Percentiles rank a stretch among this genome's conserved stretches.
phyloP scores from a whole-genome alignment of 1,140 invertebrate genomes.

The Ditylenchus dipsaci region DNA sequence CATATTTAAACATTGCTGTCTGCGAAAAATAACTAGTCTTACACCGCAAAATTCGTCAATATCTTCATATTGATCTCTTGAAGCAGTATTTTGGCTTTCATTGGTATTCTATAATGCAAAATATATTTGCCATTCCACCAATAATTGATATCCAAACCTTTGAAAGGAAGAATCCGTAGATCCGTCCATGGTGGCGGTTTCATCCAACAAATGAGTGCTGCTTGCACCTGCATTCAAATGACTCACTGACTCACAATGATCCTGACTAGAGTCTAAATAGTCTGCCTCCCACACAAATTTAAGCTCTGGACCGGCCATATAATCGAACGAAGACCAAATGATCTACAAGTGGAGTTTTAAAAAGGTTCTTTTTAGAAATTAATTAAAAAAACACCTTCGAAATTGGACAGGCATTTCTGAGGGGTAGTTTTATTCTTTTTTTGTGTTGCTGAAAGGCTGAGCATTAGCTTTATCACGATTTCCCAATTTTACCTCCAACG shows the following conservation, averaged over 20 bases:
- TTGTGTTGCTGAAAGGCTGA: not conserved
- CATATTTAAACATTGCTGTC: not conserved
- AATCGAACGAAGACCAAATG: constrained; percentile 41
- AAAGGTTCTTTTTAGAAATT: no score
- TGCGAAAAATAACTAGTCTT: not conserved
- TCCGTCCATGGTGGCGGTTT: constrained; percentile 14
- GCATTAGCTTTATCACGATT: not conserved
- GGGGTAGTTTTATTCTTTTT: not conserved
- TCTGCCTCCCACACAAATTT: constrained; percentile 34
- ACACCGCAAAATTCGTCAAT: constrained; percentile 21
- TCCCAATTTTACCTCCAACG: not conserved
- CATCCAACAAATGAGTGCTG: constrained; percentile 7
- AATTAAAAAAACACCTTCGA: not conserved
- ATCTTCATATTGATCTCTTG: constrained; percentile 21
- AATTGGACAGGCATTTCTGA: not conserved
- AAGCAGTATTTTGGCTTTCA: not conserved
- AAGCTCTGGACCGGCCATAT: constrained; percentile 32
- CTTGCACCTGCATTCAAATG: not conserved
- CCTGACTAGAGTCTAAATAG: constrained; percentile 3
- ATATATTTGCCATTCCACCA: not conserved
- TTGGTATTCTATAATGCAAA: constrained; percentile 15
- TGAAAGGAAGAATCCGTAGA: constrained; percentile 22
- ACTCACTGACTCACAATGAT: not conserved
- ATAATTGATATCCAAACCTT: constrained; percentile 1
- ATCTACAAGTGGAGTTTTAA: constrained; percentile 4